Conservation (phyloP, 2,113 vertebrate species). For the Hemiprocne comata region DNA sequence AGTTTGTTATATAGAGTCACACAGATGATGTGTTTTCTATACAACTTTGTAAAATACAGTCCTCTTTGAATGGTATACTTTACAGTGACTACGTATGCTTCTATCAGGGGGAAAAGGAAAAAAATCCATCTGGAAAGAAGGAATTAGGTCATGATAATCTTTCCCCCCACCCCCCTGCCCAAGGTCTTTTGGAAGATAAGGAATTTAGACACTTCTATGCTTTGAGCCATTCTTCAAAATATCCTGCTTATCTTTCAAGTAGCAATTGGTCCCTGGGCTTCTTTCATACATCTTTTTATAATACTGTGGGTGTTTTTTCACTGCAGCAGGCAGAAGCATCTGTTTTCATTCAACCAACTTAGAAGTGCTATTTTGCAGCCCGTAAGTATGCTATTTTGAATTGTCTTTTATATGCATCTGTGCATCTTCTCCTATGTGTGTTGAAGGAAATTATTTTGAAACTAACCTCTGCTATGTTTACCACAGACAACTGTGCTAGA, state of each 20-base stretch:
- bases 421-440: not conserved
- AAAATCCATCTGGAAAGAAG: not conserved
- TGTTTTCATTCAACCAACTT: not conserved
- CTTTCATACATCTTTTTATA: not conserved
- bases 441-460: not conserved
- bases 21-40: not conserved
- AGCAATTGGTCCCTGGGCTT: not conserved
- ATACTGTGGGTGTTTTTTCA: not conserved
- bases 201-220: not conserved
- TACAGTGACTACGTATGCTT: not conserved
- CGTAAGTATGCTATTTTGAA: not conserved
- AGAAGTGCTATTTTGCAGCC: not conserved
- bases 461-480: not conserved
- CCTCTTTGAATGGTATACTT: not conserved
- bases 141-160: conserved; percentile 11
- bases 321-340: not conserved
- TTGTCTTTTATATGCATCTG: not conserved
- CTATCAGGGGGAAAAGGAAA: not conserved
- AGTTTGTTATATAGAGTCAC: not conserved
- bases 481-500: not conserved
- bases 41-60: not conserved
- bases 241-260: conserved; percentile 13
- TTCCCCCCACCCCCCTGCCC: not conserved
- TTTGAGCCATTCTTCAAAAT: conserved; percentile 3
- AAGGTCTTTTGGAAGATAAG: conserved; percentile 1